Evolutionary conservation across 2,113 vertebrate species (phyloP), one percentile per base, ranked within the genome.

Genomic region (Pituophis catenifer): DNA sequence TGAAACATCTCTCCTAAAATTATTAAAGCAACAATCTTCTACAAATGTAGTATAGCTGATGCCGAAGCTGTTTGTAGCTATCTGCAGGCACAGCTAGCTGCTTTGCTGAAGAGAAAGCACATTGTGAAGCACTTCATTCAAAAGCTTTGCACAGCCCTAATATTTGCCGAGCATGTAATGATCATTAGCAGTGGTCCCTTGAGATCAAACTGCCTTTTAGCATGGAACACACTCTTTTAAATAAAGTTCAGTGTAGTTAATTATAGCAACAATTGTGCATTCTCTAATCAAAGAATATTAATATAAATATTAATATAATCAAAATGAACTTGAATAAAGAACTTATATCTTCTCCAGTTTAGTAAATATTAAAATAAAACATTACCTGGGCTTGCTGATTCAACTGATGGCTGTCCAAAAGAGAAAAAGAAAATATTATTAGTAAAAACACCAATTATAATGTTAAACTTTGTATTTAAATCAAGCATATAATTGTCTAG

Each of bases 361-460:
- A 81, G 33, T 91, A 93, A 94, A 94, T 21, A 92, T 86, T 23
- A 92, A 33, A 95, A 24, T 89, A 92, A 96, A 95, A 94, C 94
- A 94, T 97, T 98, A 99, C 99, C 99, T 99, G 99, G 99, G 98
- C 98, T 99, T 97, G 98, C 98, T 97, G 98, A 99, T 97, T 98
- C 98, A 98, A 99, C 96, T 98, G 99, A 99, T 98, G 99, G 98
- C 99, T 99, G 94, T 19, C 9, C 86, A 90, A 97, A 48, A 89
- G 96, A 96, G 93, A 96, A 12, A 96, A 13, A 92, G 57, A 44
- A 90, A 85, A 50, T 1, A 8, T 62, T 92, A 93, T 65, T n/a
- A 90, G 38, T 33, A 92, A 11, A 15, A 93, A 93, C 8, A 70
- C 52, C 62, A 91, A 0, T 0, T 0, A 88, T 52, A 53, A 62